Conservation (phyloP, 2,113 vertebrate species). For the Rynchops niger region DNA sequence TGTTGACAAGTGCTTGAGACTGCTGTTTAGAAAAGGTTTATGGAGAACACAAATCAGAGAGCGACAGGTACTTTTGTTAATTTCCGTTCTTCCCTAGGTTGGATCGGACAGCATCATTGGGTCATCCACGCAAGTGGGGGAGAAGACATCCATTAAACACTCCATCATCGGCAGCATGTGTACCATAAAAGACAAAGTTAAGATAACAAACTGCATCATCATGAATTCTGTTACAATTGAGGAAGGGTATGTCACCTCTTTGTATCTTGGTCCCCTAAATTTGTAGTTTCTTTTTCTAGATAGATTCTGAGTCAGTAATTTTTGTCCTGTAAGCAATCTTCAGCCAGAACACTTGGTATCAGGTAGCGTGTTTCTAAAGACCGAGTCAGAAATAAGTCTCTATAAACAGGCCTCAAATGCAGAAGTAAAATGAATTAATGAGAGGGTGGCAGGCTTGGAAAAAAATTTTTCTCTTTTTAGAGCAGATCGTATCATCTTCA, state of each 20-base stretch:
- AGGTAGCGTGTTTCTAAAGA: background rate
- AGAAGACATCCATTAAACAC: constrained; percentile 92
- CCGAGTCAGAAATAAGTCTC: background rate
- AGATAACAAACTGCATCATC: constrained; percentile 92
- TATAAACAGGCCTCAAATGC: background rate
- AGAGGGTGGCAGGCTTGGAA: background rate
- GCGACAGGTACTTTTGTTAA: background rate
- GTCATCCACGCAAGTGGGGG: constrained; percentile 84
- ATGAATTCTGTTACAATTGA: constrained; percentile 95
- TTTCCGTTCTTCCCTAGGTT: constrained; percentile 75
- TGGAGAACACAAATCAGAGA: accelerated
- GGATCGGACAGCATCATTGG: constrained; percentile 92
- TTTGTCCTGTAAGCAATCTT: background rate
- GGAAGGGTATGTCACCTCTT: constrained; percentile 85
- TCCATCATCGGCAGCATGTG: constrained; percentile 87
- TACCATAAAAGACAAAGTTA: constrained; percentile 87
- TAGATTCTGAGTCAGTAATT: background rate
- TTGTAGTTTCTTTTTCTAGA: background rate
- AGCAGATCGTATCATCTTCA: background rate
- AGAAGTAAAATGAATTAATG: background rate
- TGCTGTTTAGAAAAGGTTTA: background rate
- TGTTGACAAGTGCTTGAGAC: background rate
- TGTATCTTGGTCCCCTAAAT: background rate
- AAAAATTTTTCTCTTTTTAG: background rate
- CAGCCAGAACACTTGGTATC: background rate